phyloP scores from a whole-genome alignment of 2,888 invertebrate genomes.

The Drosophila prostipennis region DNA sequence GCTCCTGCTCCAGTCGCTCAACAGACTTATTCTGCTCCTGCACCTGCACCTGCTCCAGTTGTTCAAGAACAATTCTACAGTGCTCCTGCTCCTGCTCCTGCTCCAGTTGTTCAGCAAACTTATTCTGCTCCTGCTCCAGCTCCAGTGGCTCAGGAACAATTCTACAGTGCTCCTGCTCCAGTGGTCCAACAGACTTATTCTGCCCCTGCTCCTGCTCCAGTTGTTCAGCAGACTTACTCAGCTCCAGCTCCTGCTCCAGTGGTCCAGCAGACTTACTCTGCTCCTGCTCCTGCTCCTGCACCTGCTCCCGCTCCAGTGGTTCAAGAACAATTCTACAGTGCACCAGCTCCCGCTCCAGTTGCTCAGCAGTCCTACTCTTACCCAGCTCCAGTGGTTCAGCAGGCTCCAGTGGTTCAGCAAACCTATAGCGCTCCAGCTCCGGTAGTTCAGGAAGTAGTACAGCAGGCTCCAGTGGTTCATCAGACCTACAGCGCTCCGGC shows the following conservation, averaged over 20 bases:
- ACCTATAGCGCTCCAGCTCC: slow-evolving; percentile 3
- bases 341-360: slow-evolving; percentile 35
- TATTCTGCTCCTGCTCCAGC: slow-evolving; percentile 15
- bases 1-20: not conserved
- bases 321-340: slow-evolving; percentile 33
- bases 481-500: slow-evolving; percentile 5
- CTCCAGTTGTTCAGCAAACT: slow-evolving; percentile 12
- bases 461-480: too few relatives aligned
- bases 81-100: slow-evolving; percentile 19
- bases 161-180: not conserved
- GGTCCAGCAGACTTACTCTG: slow-evolving; percentile 11
- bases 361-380: slow-evolving; percentile 9
- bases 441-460: not conserved
- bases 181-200: too few relatives aligned
- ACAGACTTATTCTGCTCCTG: slow-evolving; percentile 8
- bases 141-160: slow-evolving; percentile 25
- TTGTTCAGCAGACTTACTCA: slow-evolving; percentile 24
- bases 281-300: slow-evolving; percentile 20
- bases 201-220: slow-evolving; percentile 30
- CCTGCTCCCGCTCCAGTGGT: slow-evolving; percentile 19
- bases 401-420: too few relatives aligned
- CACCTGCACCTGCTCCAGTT: slow-evolving; percentile 22
- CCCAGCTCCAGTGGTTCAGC: slow-evolving; percentile 10
- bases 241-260: slow-evolving; percentile 24
- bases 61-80: slow-evolving; percentile 13